Conservation (phyloP, 2,888 invertebrate species). For the Steinernema carpocapsae region DNA sequence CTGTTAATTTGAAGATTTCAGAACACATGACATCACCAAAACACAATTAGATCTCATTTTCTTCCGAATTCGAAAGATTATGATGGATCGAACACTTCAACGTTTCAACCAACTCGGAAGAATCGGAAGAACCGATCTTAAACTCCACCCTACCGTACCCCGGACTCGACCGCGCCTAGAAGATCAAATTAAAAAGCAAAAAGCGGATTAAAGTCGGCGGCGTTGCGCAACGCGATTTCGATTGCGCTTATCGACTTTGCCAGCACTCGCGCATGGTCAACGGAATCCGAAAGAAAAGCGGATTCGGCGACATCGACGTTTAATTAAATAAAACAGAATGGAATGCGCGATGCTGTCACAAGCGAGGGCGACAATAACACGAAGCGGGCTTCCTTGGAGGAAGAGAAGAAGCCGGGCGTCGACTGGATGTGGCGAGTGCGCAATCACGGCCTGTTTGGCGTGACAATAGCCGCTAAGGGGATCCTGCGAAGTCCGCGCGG, state of each 20-base stretch:
- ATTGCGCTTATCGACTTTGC: no score
- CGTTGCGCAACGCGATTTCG: not conserved
- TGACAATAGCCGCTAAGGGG: constrained; percentile 34
- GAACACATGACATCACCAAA: no score
- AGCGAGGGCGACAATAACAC: constrained; percentile 33
- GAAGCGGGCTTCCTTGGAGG: constrained; percentile 12
- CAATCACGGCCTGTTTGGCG: constrained; percentile 33
- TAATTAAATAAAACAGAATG: constrained; percentile 32
- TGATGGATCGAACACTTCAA: no score
- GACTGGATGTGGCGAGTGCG: constrained; percentile 30
- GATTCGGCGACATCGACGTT: constrained; percentile 19
- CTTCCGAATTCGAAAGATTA: no score
- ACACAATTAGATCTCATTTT: no score
- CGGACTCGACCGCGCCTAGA: not conserved
- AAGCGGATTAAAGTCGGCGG: not conserved
- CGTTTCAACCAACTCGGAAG: not conserved
- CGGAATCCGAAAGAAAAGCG: not conserved
- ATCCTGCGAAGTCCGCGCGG: not conserved
- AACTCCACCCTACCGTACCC: not conserved
- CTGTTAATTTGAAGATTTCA: no score
- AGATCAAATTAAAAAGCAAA: not conserved
- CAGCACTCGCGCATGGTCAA: not conserved
- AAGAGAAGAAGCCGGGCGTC: not conserved
- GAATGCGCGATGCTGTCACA: constrained; percentile 22
- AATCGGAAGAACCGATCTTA: not conserved